Evolutionary conservation across 2,113 vertebrate species (phyloP).

Genomic region (Salvelinus alpinus): DNA sequence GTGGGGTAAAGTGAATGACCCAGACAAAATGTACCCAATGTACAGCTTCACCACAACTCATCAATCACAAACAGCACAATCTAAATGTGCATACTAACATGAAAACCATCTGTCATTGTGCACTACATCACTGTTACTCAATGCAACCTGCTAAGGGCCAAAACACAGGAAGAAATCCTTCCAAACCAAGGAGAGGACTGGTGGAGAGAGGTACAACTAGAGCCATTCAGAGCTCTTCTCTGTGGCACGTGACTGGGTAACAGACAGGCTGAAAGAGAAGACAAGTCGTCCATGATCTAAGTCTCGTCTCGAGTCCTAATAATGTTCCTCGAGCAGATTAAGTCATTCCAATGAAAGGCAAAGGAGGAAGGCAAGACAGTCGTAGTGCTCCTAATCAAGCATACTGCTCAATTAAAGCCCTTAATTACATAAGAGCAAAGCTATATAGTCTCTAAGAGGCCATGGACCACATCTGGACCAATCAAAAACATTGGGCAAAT

Average conservation of each 20-base stretch:
- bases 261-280: no score
- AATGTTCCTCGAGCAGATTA: slow-evolving; percentile 5
- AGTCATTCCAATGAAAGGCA: neutral
- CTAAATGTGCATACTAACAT: no score
- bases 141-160: neutral
- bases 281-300: no score
- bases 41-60: no score
- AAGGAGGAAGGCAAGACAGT: neutral
- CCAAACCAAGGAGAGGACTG: neutral
- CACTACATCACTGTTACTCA: neutral
- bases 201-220: neutral
- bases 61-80: no score
- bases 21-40: no score
- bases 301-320: neutral
- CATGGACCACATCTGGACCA: neutral
- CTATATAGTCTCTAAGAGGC: slow-evolving; percentile 13
- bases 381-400: slow-evolving; percentile 16
- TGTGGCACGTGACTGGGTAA: neutral
- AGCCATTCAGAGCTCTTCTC: neutral
- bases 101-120: neutral
- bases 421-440: slow-evolving; percentile 30
- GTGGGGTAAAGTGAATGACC: slow-evolving; percentile 6
- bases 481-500: neutral
- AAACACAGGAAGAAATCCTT: neutral
- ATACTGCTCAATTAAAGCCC: slow-evolving; percentile 4